phyloP scores from a whole-genome alignment of 2,888 invertebrate species.

The Agrotis segetum region DNA sequence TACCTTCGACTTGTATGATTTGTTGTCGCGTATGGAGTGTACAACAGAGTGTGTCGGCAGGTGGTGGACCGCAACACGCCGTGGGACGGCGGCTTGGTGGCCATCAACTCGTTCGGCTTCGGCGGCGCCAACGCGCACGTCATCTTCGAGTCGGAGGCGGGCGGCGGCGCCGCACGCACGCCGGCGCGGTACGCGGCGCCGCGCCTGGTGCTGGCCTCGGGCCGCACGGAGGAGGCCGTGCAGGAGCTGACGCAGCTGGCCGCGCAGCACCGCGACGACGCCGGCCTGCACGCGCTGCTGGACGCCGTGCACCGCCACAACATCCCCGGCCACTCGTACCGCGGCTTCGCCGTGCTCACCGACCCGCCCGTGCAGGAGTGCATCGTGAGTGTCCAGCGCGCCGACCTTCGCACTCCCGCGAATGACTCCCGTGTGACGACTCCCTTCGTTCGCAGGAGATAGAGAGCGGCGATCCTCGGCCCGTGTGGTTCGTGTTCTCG shows the following conservation, averaged over 20 bases:
- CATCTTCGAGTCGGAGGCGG: constrained; percentile 94
- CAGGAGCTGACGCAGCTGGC: constrained; percentile 92
- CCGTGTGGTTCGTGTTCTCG: constrained; percentile 98
- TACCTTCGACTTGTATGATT: not conserved
- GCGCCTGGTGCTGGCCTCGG: constrained; percentile 93
- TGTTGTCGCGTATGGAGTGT: too few relatives aligned
- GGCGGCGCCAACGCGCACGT: constrained; percentile 99
- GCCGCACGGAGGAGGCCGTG: constrained; percentile 96
- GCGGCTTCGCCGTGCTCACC: constrained; percentile 95
- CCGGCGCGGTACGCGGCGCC: constrained; percentile 80
- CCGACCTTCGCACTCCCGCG: not conserved
- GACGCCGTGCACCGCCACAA: constrained; percentile 94
- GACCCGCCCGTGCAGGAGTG: constrained; percentile 69
- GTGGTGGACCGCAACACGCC: constrained; percentile 96
- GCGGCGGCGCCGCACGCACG: constrained; percentile 88
- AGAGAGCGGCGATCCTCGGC: constrained; percentile 91
- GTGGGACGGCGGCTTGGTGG: constrained; percentile 98
- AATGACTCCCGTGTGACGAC: not conserved
- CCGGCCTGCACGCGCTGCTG: constrained; percentile 94
- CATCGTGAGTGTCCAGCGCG: constrained; percentile 62
- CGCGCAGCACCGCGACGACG: constrained; percentile 91
- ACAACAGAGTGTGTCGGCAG: constrained; percentile 67
- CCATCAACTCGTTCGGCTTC: constrained; percentile 99
- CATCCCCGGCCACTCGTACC: constrained; percentile 94
- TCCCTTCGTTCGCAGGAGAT: constrained; percentile 69